These are phyloP conservation scores for Melopsittacus undulatus DNA, from an alignment of 2,797 vertebrate species.

Conservation along the genomic window DNA sequence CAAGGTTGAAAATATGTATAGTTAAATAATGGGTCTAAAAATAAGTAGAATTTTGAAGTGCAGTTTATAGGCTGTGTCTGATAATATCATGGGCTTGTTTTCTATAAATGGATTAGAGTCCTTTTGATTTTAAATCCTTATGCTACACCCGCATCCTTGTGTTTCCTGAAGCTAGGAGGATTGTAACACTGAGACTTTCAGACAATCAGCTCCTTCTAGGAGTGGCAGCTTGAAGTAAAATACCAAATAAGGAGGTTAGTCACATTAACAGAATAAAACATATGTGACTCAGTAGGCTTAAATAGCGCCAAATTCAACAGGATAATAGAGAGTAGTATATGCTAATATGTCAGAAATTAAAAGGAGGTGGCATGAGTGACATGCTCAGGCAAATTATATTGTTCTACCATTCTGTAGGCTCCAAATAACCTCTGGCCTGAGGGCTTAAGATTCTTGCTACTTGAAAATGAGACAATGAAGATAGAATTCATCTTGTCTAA, in stretches of 20 bases:
- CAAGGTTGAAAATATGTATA: conserved; percentile 65
- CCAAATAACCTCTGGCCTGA: neutral
- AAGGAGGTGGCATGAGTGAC: neutral
- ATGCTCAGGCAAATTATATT: neutral
- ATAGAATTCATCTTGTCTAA: neutral
- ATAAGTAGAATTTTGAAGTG: conserved; percentile 60
- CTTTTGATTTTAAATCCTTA: conserved; percentile 10
- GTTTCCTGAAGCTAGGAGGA: neutral
- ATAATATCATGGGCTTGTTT: conserved; percentile 37
- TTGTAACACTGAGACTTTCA: neutral
- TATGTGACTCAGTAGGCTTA: neutral
- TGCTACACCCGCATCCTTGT: neutral
- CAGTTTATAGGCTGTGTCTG: conserved; percentile 57
- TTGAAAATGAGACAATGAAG: conserved; percentile 33
- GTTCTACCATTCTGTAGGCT: neutral
- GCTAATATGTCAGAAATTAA: neutral
- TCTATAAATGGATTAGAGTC: conserved; percentile 4
- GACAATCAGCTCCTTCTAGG: neutral
- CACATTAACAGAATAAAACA: neutral
- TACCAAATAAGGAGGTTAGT: neutral
- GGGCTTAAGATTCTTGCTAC: neutral
- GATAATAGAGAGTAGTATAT: neutral
- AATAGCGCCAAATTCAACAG: neutral
- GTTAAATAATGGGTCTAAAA: conserved; percentile 61
- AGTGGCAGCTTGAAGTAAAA: conserved; percentile 3